Evolutionary conservation across 1,140 invertebrate species (phyloP), one percentile per base, ranked within the genome.

Genomic region (Plodia interpunctella): DNA sequence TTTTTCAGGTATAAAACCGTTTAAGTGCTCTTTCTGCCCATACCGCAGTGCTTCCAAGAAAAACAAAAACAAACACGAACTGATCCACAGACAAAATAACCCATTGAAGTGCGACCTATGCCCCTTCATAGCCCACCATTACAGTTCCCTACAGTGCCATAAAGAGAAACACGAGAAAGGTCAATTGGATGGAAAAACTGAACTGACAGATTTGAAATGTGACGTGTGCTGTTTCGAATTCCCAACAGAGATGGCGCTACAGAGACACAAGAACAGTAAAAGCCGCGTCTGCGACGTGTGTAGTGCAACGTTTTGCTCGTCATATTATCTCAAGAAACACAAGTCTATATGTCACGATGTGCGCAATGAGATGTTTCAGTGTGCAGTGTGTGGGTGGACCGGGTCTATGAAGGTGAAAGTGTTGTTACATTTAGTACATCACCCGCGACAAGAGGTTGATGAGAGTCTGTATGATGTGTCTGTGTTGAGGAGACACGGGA

Each of bases 21-120:
- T 71, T 32, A 80, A 83, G 69, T 87, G 85, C 21, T 62, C 72
- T 0, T 69, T 72, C 59, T 88, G 83, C 17, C 61, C 72, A 0
- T 83, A 88, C 54, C 59, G 78, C 1, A 83, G 74, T 19, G 82
- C 79, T 0, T 88, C 83, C 0, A 88, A 88, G 65, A 86, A 85
- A 50, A 83, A 85, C 38, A 55, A 76, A 6, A 81, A 83, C n/a
- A 83, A 83, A 51, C 85, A 88, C 18, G 85, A 87, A 53, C 19
- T 70, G 0, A 78, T 82, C 1, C 85, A 88, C 53, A 55, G 79
- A 2, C 68, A 78, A 0, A 73, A 88, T 28, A 85, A 88, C 35
- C 85, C 85, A 0, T 57, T 83, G 0, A 79, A 76, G 20, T 88
- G 85, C 51, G 55, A 57, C 0, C 57, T 75, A 1, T 88, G 84